Base-by-base conservation (phyloP, 2,797 vertebrate genomes). In the Triplophysa bombifrons region DNA sequence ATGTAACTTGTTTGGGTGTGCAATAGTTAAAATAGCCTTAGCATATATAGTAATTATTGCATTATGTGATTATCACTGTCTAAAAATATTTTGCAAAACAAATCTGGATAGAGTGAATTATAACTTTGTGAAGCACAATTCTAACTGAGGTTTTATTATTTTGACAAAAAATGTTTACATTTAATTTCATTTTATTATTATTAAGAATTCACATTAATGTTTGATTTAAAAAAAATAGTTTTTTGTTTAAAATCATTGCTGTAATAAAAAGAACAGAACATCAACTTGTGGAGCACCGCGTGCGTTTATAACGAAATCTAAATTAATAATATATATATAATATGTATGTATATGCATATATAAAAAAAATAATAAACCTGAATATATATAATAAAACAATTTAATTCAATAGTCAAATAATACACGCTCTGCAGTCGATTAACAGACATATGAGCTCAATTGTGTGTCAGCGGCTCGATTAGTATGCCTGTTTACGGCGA, bases 401-500 rank as follows among this genome's bases (percentile, higher is more conserved):
- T 63, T 4, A 7, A 10, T 22, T 22, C 13, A 60, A 30, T 30
- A 16, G 14, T 27, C 13, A 61, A 30, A 30, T 61, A 61, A 30
- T 19, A 30, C 48, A 11, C n/a, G n/a, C 74, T 84, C 80, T 70
- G 56, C 44, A 8, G 2, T 76, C 76, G 16, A 66, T 74, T 86
- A 80, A 17, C 19, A 48, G 8, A 51, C 58, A 12, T 9, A n/a
- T 16, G 17, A 61, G 20, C 22, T 63, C 70, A 41, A 19, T 20
- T 20, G 44, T 4, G 17, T 78, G 70, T 50, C n/a, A 13, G 68
- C n/a, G 10, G 68, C 66, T 86, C 81, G 80, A 51, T 38, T 86
- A 65, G 20, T 48, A 70, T 81, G 72, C 69, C 82, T 86, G 78
- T 20, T 34, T 78, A 73, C 78, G 67, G 69, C 83, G 80, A 86